Conservation (phyloP, 2,113 vertebrate species). For the Centrocercus urophasianus region DNA sequence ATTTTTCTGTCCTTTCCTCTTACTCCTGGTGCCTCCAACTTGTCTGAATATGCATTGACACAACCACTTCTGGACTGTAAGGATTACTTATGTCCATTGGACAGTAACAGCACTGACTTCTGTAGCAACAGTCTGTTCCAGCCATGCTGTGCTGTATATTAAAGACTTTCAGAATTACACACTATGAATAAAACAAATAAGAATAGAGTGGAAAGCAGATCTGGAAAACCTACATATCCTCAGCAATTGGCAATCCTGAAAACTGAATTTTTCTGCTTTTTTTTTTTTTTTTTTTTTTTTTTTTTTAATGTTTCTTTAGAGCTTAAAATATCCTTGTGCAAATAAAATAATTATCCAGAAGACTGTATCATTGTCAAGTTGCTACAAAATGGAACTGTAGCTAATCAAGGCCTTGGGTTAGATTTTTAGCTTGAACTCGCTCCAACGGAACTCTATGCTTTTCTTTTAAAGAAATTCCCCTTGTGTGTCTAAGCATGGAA, state of each 20-base stretch:
- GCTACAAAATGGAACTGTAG: background rate
- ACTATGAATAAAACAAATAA: background rate
- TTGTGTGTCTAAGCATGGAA: conserved; percentile 16
- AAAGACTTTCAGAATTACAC: background rate
- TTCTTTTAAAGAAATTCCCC: conserved; percentile 34
- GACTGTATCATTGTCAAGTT: background rate
- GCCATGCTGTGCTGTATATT: background rate
- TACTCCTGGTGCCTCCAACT: accelerated
- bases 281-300: background rate
- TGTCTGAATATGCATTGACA: background rate
- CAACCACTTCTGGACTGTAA: background rate
- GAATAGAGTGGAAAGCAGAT: background rate
- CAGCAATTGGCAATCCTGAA: background rate
- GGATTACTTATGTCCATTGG: background rate
- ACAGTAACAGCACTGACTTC: background rate
- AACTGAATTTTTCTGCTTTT: background rate
- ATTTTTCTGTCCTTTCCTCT: background rate
- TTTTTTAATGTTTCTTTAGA: background rate
- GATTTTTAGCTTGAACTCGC: background rate
- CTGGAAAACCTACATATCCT: background rate
- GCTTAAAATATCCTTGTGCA: background rate
- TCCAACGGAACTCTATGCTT: background rate
- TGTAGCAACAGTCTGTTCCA: background rate
- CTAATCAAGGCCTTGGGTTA: background rate
- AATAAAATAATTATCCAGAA: background rate